Evolutionary conservation across 2,888 invertebrate species (phyloP), one percentile per base, ranked within the genome.

Genomic region (Polyommatus icarus): DNA sequence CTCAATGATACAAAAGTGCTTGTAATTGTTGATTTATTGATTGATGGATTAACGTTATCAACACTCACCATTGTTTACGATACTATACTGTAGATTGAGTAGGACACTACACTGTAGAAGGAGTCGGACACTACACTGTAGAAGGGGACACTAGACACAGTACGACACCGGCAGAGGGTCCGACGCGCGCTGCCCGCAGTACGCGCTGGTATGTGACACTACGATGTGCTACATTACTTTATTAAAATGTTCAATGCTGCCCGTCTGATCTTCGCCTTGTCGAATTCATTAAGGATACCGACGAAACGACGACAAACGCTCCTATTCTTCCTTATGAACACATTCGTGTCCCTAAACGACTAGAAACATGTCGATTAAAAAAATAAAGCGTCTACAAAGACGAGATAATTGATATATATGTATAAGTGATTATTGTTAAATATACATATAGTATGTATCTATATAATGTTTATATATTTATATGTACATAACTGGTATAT

Each of bases 181-280:
- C 29, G 75, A 29, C 50, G 24, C 50, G 46, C 75, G 54, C 50
- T 50, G 50, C 54, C 24, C 50, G 54, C 6, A 4, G 54, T 54
- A 50, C 75, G 75, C 75, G 24, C 73, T 73, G 77, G 24, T 80
- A 77, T 79, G 76, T 80, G 79, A 80, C 81, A 71, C 57, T 86
- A 86, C 82, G 82, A 77, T 80, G 81, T 77, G 78, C 78, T 54
- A 73, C 59, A 77, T 71, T 73, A 54, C 72, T 76, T 76, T 78
- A 76, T 78, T 78, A 79, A 78, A 76, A 80, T 80, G 76, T 76
- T 79, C 83, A 82, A 82, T 83, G 83, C 59, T 73, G 75, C 36
- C 77, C 75, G 50, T 79, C 78, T 80, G 80, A 78, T 83, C 81
- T 81, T 84, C 81, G 85, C 80, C 81, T 82, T 85, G 86, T 83